These are phyloP conservation scores for Thryonomys swinderianus DNA, from an alignment of 2,113 vertebrate genomes.

Conservation along the genomic window DNA sequence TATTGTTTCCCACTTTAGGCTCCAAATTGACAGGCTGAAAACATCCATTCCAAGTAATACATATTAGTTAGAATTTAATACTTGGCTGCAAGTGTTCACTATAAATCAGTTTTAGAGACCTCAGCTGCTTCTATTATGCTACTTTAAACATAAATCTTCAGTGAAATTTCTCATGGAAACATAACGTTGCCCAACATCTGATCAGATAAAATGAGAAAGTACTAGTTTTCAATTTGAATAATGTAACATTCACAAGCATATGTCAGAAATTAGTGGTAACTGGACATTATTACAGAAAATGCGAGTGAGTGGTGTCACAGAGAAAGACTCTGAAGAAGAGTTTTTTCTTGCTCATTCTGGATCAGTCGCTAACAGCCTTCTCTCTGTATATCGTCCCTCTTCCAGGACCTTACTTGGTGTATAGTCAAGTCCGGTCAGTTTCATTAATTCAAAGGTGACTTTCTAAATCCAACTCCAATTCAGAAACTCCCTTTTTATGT, in stretches of 20 bases:
- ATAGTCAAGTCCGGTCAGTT: slow-evolving; percentile 63
- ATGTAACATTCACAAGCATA: slow-evolving; percentile 3
- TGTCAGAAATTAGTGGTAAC: slow-evolving; percentile 66
- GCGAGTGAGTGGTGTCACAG: slow-evolving; percentile 19
- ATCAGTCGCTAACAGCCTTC: slow-evolving; percentile 41
- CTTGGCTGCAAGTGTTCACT: slow-evolving; percentile 35
- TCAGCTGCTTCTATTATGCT: background rate
- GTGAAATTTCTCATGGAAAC: slow-evolving; percentile 56
- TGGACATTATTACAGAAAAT: slow-evolving; percentile 5
- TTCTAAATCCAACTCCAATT: slow-evolving; percentile 74
- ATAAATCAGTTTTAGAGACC: slow-evolving; percentile 58
- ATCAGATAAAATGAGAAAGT: slow-evolving; percentile 65
- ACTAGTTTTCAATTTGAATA: slow-evolving; percentile 56
- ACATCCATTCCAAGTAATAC: slow-evolving; percentile 56
- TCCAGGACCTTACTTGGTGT: slow-evolving; percentile 18
- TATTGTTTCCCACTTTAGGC: slow-evolving; percentile 55
- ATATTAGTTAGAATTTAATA: slow-evolving; percentile 64
- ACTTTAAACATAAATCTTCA: slow-evolving; percentile 63
- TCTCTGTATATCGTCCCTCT: slow-evolving; percentile 31
- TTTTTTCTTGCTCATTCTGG: slow-evolving; percentile 48
- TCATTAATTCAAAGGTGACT: slow-evolving; percentile 78
- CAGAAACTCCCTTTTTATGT: slow-evolving; percentile 65
- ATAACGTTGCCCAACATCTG: slow-evolving; percentile 25
- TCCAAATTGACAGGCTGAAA: slow-evolving; percentile 55
- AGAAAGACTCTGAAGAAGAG: slow-evolving; percentile 39